Percentiles rank a stretch among this genome's conserved stretches.
These are phyloP conservation scores for Acanthiza pusilla DNA, from an alignment of 2,797 vertebrate species.

Conservation along the genomic window DNA sequence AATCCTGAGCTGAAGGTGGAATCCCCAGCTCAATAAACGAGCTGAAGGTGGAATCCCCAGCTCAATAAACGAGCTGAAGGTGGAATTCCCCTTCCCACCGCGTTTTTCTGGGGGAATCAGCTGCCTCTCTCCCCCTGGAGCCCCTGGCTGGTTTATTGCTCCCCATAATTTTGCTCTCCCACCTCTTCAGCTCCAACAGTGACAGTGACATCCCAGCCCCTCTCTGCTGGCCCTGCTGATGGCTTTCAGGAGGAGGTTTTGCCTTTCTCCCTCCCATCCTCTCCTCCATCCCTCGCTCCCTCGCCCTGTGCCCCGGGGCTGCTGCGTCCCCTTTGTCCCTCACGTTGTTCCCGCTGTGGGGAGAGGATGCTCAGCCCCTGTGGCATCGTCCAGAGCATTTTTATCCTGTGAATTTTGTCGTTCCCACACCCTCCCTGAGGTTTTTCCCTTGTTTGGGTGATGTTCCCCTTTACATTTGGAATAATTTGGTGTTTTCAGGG, in stretches of 20 bases:
- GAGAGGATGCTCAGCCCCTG: background rate
- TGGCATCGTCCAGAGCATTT: fast-evolving
- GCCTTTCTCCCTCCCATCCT: background rate
- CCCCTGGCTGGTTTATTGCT: background rate
- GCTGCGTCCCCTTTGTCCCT: background rate
- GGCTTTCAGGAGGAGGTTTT: background rate
- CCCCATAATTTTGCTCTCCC: background rate
- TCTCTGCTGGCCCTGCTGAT: background rate
- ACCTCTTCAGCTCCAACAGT: background rate
- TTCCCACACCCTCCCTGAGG: too few species aligned
- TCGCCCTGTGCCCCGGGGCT: background rate
- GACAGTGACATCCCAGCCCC: background rate
- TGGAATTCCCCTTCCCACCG: fast-evolving
- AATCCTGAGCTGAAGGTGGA: too few species aligned
- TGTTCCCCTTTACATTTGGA: fast-evolving
- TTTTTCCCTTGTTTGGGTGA: background rate
- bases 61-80: too few species aligned
- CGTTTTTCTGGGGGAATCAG: background rate
- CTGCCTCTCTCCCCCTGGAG: background rate
- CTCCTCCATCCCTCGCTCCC: background rate
- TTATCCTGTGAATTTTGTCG: too few species aligned
- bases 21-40: too few species aligned
- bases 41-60: too few species aligned
- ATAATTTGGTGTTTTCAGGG: background rate
- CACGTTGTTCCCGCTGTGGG: background rate